Percentiles rank a stretch among this genome's conserved stretches.
phyloP scores from a whole-genome alignment of 2,113 vertebrate genomes.

The Glareola pratincola region DNA sequence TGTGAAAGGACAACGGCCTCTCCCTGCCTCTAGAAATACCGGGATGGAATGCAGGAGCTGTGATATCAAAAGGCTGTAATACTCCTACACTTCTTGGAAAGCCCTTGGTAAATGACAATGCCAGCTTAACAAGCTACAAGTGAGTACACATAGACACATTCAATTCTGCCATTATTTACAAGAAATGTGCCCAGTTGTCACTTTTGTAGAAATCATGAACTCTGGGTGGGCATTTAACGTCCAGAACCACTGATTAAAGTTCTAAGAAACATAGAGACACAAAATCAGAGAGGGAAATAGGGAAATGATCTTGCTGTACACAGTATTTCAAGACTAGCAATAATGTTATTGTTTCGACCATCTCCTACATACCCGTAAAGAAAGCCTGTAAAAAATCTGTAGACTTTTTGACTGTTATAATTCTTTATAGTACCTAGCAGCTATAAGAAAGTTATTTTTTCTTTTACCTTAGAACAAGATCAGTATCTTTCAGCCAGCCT shows the following conservation, averaged over 20 bases:
- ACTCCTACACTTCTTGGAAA: neutral
- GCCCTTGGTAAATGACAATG: neutral
- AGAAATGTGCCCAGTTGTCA: neutral
- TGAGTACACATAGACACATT: neutral
- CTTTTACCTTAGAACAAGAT: neutral
- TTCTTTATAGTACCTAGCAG: neutral
- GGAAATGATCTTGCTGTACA: neutral
- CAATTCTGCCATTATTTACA: neutral
- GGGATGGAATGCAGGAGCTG: neutral
- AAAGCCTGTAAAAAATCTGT: neutral
- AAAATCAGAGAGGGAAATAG: neutral
- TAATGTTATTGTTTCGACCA: neutral
- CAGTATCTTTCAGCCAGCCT: neutral
- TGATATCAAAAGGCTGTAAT: neutral
- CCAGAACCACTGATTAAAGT: neutral
- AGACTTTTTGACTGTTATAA: neutral
- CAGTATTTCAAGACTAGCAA: neutral
- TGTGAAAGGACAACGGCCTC: neutral
- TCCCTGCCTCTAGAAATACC: neutral
- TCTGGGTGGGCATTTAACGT: neutral
- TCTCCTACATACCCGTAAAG: neutral
- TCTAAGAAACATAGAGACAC: neutral
- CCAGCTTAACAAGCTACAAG: neutral
- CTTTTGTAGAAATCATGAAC: neutral
- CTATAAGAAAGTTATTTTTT: neutral